These are phyloP conservation scores for Deilephila elpenor DNA, from an alignment of 2,888 invertebrate genomes.

Conservation along the genomic window DNA sequence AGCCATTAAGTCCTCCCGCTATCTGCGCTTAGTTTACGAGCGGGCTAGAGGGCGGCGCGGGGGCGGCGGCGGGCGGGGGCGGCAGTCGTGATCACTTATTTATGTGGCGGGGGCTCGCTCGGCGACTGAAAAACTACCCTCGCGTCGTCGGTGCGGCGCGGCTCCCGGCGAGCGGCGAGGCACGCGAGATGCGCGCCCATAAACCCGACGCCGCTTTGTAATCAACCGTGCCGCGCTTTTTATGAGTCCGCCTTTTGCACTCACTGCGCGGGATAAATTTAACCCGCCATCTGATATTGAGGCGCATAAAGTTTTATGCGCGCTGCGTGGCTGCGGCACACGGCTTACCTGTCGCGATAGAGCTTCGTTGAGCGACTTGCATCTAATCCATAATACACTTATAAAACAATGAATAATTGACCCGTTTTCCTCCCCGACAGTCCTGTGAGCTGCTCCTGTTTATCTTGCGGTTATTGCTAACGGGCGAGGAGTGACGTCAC, in stretches of 20 bases:
- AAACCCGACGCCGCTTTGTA: conserved; percentile 74
- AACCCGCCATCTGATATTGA: conserved; percentile 74
- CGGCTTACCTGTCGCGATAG: conserved; percentile 35
- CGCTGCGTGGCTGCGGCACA: conserved; percentile 40
- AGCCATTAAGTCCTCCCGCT: conserved; percentile 84
- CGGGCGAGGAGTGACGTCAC: neutral
- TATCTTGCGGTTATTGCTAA: conserved; percentile 11
- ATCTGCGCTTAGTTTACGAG: conserved; percentile 84
- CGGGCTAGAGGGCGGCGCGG: conserved; percentile 56
- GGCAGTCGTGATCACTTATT: conserved; percentile 76
- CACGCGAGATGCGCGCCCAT: conserved; percentile 66
- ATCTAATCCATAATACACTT: too few species aligned
- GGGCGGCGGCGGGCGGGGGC: conserved; percentile 57
- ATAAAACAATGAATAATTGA: conserved; percentile 3
- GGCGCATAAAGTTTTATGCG: conserved; percentile 60
- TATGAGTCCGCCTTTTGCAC: conserved; percentile 76
- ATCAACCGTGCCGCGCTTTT: conserved; percentile 81
- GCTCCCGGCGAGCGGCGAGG: conserved; percentile 49
- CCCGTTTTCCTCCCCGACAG: neutral
- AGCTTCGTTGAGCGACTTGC: neutral
- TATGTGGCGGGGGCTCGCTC: conserved; percentile 75
- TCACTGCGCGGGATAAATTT: conserved; percentile 74
- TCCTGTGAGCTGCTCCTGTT: neutral
- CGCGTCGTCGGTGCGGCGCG: conserved; percentile 63
- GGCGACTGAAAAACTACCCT: conserved; percentile 81